Evolutionary conservation across 2,888 invertebrate genomes (phyloP).

Genomic region (Acheta domesticus): DNA sequence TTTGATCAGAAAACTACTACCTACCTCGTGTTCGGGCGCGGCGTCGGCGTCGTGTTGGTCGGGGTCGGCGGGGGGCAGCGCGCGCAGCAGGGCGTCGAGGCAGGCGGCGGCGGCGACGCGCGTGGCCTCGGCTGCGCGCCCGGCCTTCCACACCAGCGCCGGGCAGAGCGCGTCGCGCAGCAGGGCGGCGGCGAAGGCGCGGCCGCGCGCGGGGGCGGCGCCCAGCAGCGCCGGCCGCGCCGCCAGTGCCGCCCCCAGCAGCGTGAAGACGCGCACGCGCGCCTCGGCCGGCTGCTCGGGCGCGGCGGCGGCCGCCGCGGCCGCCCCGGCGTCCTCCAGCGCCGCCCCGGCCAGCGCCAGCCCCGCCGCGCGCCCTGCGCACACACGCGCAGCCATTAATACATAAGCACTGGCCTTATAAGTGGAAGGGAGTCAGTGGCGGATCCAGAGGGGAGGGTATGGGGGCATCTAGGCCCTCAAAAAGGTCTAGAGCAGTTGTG

Average conservation of each 20-base stretch:
- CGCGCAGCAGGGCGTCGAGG: background rate
- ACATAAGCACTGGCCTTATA: too few species aligned
- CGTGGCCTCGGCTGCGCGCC: background rate
- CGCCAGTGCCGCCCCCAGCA: background rate
- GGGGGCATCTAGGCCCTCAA: too few species aligned
- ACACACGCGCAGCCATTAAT: too few species aligned
- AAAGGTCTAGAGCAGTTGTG: too few species aligned
- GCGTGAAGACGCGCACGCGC: background rate
- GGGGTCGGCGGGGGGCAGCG: background rate
- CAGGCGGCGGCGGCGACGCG: background rate
- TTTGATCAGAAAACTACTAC: too few species aligned
- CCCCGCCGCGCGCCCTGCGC: background rate
- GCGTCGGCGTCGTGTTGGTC: too few species aligned
- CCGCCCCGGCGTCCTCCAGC: background rate
- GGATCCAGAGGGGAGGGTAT: too few species aligned
- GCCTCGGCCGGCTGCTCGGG: background rate
- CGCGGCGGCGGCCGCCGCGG: background rate
- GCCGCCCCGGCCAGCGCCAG: background rate
- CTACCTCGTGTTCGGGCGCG: too few species aligned
- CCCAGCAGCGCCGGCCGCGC: background rate
- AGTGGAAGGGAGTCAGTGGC: too few species aligned
- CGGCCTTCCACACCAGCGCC: background rate
- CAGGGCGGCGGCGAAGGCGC: background rate
- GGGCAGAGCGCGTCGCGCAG: background rate
- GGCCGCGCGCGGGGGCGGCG: background rate